Conservation (phyloP, 1,140 invertebrate species). For the Aphidius ervi region DNA sequence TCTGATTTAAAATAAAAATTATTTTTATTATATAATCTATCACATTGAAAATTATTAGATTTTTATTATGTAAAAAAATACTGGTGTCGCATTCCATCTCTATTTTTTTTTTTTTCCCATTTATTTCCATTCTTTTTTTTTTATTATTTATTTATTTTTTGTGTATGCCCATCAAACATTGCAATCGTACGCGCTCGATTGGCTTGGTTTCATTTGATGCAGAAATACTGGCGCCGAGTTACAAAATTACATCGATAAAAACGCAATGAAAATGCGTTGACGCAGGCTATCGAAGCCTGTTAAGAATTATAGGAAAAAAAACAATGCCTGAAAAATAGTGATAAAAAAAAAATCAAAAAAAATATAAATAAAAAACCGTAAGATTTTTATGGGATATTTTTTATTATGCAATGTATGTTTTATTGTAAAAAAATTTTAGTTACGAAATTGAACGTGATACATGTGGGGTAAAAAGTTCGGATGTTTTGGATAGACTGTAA, state of each 20-base stretch:
- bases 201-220: conserved; percentile 25
- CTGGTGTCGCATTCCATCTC: conserved; percentile 1
- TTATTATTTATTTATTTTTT: conserved; percentile 13
- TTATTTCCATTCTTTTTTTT: background rate
- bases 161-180: conserved; percentile 16
- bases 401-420: too few species aligned
- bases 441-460: too few species aligned
- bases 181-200: conserved; percentile 26
- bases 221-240: conserved; percentile 19
- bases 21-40: background rate
- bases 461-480: conserved; percentile 2
- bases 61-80: background rate
- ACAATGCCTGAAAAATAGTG: too few species aligned
- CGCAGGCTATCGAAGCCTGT: too few species aligned
- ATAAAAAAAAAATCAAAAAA: too few species aligned
- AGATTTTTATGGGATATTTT: too few species aligned
- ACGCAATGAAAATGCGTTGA: conserved; percentile 19
- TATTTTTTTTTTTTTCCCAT: conserved; percentile 12
- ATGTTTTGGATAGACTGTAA: background rate
- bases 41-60: background rate
- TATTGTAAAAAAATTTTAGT: too few species aligned
- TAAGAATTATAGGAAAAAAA: too few species aligned
- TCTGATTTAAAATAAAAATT: conserved; percentile 5
- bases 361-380: too few species aligned
- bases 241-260: conserved; percentile 32